Conservation (phyloP, 2,888 invertebrate species). For the Carterocephalus palaemon region DNA sequence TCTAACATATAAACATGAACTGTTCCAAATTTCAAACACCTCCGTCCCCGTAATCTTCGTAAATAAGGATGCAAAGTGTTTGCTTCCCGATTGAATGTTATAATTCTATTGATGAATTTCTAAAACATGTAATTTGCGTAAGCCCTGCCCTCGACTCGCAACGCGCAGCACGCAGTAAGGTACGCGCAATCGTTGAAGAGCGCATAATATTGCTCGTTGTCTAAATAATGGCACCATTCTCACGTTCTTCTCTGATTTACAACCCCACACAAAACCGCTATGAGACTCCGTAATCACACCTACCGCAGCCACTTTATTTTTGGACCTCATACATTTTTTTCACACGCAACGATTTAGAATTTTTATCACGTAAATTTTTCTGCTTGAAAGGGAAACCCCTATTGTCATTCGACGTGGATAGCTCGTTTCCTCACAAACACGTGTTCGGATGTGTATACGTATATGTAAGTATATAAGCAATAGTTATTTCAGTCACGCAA, state of each 20-base stretch:
- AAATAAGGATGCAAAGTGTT: too few relatives aligned
- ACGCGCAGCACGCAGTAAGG: constrained; percentile 23
- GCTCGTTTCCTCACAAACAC: constrained; percentile 72
- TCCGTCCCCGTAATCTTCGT: too few relatives aligned
- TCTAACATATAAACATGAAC: too few relatives aligned
- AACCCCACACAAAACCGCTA: constrained; percentile 59
- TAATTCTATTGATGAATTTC: too few relatives aligned
- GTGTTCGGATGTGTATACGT: constrained; percentile 60
- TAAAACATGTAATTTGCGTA: constrained; percentile 12
- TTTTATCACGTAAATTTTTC: constrained; percentile 78
- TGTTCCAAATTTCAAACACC: too few relatives aligned
- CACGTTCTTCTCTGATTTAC: constrained; percentile 72
- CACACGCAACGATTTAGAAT: constrained; percentile 74
- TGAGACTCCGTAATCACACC: constrained; percentile 70
- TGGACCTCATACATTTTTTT: constrained; percentile 69
- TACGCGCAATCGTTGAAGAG: constrained; percentile 29
- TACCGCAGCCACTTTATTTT: constrained; percentile 75
- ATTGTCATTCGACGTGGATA: constrained; percentile 71
- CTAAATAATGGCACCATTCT: constrained; percentile 70
- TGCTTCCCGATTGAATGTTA: too few relatives aligned
- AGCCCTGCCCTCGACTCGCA: constrained; percentile 21
- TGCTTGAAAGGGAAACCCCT: constrained; percentile 75
- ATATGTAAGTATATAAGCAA: constrained; percentile 53
- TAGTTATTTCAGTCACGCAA: constrained; percentile 75
- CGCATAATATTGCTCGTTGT: constrained; percentile 45